Conservation (phyloP, 2,888 invertebrate genomes). For the Limenitis camilla region DNA sequence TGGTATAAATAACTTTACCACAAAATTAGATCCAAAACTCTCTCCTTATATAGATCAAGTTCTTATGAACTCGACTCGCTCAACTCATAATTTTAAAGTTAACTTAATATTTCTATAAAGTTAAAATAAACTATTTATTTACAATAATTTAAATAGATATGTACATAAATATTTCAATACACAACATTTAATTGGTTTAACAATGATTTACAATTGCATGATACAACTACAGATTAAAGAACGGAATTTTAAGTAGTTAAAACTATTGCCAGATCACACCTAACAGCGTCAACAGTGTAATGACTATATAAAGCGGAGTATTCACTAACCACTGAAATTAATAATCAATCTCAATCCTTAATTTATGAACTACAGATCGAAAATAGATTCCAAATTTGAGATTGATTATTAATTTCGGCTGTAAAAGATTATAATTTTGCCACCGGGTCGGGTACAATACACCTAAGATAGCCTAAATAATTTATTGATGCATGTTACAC, state of each 20-base stretch:
- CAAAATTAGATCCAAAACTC: conserved; percentile 33
- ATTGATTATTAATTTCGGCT: no score
- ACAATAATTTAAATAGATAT: conserved; percentile 68
- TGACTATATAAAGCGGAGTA: no score
- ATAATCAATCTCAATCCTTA: no score
- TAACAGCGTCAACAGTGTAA: not conserved
- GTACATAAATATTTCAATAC: conserved; percentile 52
- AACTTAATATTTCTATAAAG: conserved; percentile 37
- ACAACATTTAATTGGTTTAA: conserved; percentile 56
- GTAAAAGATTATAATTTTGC: no score
- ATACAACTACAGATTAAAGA: conserved; percentile 20
- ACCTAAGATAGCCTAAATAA: no score
- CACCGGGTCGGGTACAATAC: no score
- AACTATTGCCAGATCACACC: not conserved
- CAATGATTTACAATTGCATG: conserved; percentile 33
- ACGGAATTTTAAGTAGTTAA: not conserved
- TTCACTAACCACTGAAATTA: no score
- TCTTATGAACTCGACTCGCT: conserved; percentile 16
- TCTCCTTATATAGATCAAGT: conserved; percentile 21
- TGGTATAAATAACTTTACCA: conserved; percentile 58
- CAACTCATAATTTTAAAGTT: conserved; percentile 24
- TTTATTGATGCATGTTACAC: not conserved
- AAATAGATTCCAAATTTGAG: no score
- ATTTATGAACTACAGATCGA: no score
- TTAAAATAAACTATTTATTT: conserved; percentile 68